phyloP scores from a whole-genome alignment of 2,797 vertebrate genomes.

The Trematocara caparti region DNA sequence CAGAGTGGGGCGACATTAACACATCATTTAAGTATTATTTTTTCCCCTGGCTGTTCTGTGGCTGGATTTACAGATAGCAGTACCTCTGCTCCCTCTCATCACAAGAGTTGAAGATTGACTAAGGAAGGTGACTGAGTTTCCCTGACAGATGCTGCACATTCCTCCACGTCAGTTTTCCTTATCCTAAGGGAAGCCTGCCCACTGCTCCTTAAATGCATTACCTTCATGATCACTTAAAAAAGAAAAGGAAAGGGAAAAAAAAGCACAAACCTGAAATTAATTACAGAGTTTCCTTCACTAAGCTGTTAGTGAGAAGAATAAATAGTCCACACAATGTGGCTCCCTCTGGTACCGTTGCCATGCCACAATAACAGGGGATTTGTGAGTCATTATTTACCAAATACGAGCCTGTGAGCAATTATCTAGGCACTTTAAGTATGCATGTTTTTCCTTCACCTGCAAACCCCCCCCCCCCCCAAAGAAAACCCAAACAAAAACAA shows the following conservation, averaged over 20 bases:
- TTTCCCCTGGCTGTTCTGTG: background rate
- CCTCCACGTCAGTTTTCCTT: constrained; percentile 22
- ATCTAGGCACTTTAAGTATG: constrained; percentile 34
- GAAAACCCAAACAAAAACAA: background rate
- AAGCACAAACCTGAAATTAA: background rate
- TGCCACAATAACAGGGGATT: constrained; percentile 19
- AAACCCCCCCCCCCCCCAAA: background rate
- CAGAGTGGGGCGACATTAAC: background rate
- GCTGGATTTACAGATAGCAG: background rate
- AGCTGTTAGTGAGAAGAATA: background rate
- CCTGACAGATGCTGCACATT: constrained; percentile 36
- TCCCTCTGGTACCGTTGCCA: constrained; percentile 29
- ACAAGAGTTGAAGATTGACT: background rate
- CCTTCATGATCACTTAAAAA: background rate
- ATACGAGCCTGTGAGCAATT: constrained; percentile 46
- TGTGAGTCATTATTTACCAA: constrained; percentile 46
- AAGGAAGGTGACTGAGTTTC: constrained; percentile 35
- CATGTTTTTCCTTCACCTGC: constrained; percentile 47
- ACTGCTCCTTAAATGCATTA: background rate
- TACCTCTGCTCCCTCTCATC: background rate
- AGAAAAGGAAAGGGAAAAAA: accelerated
- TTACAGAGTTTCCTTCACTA: background rate
- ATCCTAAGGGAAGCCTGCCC: background rate
- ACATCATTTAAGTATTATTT: background rate
- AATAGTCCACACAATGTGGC: background rate